Evolutionary conservation across 2,888 invertebrate species (phyloP).

Genomic region (Alloplasta piceator): DNA sequence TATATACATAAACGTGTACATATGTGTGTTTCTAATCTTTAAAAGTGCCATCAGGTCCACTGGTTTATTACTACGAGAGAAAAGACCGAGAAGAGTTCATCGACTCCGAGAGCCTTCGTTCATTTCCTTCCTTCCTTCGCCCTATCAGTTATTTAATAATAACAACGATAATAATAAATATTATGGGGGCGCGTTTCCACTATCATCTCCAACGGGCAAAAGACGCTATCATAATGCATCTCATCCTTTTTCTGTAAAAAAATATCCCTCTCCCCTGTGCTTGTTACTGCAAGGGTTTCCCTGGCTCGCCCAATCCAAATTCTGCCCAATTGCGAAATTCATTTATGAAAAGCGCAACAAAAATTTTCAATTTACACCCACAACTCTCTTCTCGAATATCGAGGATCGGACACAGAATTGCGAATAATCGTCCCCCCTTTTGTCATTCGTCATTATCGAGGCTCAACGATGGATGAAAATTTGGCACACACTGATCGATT

Average conservation of each 20-base stretch:
- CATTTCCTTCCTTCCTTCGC: conserved; percentile 33
- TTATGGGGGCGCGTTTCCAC: conserved; percentile 10
- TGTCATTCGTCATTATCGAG: neutral
- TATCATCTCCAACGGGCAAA: conserved; percentile 14
- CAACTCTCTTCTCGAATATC: neutral
- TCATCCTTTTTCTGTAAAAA: conserved; percentile 26
- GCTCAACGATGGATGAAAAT: conserved; percentile 32
- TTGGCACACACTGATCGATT: conserved; percentile 28
- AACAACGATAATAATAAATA: too few relatives aligned
- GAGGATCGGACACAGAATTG: too few relatives aligned
- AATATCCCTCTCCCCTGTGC: conserved; percentile 6
- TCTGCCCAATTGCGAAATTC: conserved; percentile 1
- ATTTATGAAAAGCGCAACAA: too few relatives aligned
- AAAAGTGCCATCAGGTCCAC: conserved; percentile 59
- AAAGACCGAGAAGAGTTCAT: conserved; percentile 28
- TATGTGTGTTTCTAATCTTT: conserved; percentile 56
- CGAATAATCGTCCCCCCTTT: neutral
- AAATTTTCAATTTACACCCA: conserved; percentile 37
- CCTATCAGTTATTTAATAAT: too few relatives aligned
- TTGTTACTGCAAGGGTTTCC: conserved; percentile 42
- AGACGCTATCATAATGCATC: conserved; percentile 56
- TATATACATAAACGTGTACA: neutral
- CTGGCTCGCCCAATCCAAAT: conserved; percentile 18
- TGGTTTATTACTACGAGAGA: conserved; percentile 50
- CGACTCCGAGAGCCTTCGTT: conserved; percentile 34